Evolutionary conservation across 2,113 vertebrate species (phyloP).

Genomic region (Tinamus guttatus): DNA sequence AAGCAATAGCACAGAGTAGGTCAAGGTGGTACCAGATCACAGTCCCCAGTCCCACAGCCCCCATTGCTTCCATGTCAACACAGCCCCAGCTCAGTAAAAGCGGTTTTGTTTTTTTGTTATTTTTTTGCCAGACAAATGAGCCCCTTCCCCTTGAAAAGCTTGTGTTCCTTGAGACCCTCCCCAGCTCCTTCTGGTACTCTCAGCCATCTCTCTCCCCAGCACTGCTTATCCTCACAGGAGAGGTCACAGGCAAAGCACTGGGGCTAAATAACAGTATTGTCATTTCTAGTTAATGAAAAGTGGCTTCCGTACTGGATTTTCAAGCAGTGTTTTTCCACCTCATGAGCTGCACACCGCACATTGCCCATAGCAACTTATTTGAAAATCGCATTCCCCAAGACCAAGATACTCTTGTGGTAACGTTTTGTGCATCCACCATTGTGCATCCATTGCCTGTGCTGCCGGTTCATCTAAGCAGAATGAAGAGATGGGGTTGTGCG

Average conservation of each 20-base stretch:
- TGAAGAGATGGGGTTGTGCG: background rate
- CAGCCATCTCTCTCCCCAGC: background rate
- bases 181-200: background rate
- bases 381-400: background rate
- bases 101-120: background rate
- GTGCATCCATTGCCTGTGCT: background rate
- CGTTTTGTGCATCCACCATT: background rate
- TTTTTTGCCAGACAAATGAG: background rate
- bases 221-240: background rate
- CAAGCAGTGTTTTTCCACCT: slow-evolving; percentile 56
- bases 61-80: background rate
- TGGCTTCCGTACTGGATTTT: slow-evolving; percentile 22
- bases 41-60: background rate
- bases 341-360: background rate
- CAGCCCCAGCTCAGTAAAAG: background rate
- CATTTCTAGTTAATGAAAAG: background rate
- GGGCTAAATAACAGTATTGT: background rate
- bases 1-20: background rate
- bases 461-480: fast-evolving
- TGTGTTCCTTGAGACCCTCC: background rate
- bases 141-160: background rate
- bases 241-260: background rate
- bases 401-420: background rate
- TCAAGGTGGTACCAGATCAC: background rate
- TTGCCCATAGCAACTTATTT: background rate